Evolutionary conservation across 2,797 vertebrate species (phyloP).

Genomic region (Liasis olivaceus): DNA sequence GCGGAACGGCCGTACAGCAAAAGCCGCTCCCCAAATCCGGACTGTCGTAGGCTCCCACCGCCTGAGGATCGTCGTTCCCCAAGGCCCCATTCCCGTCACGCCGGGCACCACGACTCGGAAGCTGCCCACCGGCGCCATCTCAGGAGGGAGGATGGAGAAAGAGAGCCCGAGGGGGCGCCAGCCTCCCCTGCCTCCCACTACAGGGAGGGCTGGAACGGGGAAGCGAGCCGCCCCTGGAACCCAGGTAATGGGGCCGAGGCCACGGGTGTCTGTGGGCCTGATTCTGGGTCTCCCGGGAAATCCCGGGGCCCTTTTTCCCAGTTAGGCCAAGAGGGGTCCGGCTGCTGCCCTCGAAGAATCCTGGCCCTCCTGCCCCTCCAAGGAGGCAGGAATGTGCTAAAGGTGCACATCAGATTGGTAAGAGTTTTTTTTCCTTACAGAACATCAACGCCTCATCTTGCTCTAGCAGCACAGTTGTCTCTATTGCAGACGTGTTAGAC

Average conservation of each 20-base stretch:
- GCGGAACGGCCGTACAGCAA: not conserved
- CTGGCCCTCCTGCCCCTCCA: not conserved
- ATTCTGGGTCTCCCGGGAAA: not conserved
- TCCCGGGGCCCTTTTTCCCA: not conserved
- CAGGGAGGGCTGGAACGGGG: constrained; percentile 44
- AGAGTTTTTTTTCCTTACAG: too few relatives aligned
- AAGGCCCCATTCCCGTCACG: not conserved
- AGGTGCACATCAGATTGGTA: too few relatives aligned
- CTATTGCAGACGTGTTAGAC: not conserved
- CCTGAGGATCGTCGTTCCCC: constrained; percentile 34
- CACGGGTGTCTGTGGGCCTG: fast-evolving
- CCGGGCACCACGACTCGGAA: constrained; percentile 30
- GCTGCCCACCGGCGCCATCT: constrained; percentile 16
- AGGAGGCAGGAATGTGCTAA: not conserved
- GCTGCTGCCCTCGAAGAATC: too few relatives aligned
- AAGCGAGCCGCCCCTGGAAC: constrained; percentile 16
- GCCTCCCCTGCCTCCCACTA: constrained; percentile 53
- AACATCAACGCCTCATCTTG: not conserved
- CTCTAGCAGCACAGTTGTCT: not conserved
- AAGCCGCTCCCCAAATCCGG: not conserved
- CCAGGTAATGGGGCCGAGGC: constrained; percentile 69
- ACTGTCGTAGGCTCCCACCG: constrained; percentile 27
- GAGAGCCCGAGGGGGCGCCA: constrained; percentile 23
- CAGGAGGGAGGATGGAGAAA: constrained; percentile 59
- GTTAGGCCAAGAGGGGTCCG: fast-evolving